Evolutionary conservation across 2,797 vertebrate species (phyloP), one percentile per base, ranked within the genome.

Genomic region (Macrochelys suwanniensis): DNA sequence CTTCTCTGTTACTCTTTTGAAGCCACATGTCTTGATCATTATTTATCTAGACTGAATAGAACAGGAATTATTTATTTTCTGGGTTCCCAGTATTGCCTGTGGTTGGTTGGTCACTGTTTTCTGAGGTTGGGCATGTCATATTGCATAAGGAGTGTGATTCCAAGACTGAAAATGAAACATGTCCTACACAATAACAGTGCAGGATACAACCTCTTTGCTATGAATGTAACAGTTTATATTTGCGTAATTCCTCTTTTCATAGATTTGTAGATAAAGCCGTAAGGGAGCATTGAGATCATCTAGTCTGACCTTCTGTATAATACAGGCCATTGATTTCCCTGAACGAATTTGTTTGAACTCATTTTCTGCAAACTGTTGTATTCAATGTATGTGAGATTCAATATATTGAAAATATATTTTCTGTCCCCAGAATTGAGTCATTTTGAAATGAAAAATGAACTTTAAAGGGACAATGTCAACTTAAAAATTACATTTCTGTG

Each of bases 81-180:
- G 25, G 71, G 49, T 11, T 47, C 50, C 65, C 28, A 23, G 74
- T 61, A 47, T n/a, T 26, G 25, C 56, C 12, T 5, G 9, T 79
- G 9, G 3, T 53, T 3, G 11, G n/a, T 15, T 2, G 15, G n/a
- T 19, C 10, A 26, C 0, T 53, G 50, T 13, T 80, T 57, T 78
- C 45, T 80, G 23, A 74, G 85, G 45, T 49, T 80, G 49, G 17
- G 45, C 0, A 0, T 42, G 31, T 26, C 61, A n/a, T n/a, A 2
- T 16, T 37, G 50, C 25, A 33, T 61, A 45, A 47, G 17, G 50
- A 28, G 16, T 76, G 37, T 45, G 45, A 57, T 80, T 61, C 8
- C 9, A n/a, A 21, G 7, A 54, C 1, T 28, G 59, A 88, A 84
- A 51, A 77, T 78, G 21, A 68, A 87, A 83, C 13, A n/a, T 71